A percentile compares a stretch with the other conserved stretches of the same genome.
phyloP scores from a whole-genome alignment of 2,113 vertebrate genomes.

The Pachyramphus minor region DNA sequence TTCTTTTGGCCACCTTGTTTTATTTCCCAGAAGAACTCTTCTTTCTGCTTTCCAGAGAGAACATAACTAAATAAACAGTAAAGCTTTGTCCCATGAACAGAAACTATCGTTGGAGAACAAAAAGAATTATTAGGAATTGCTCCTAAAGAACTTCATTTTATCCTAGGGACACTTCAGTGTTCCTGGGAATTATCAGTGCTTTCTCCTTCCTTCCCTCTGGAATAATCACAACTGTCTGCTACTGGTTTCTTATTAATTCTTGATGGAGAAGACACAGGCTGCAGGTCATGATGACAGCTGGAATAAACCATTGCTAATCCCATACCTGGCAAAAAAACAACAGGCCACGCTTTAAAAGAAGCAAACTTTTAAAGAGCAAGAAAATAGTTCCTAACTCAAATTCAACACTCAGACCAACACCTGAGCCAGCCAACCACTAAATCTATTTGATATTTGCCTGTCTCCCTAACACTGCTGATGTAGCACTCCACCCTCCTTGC shows the following conservation, averaged over 20 bases:
- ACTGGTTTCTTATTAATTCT: neutral
- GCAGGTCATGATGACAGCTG: neutral
- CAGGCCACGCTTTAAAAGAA: neutral
- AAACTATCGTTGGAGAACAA: neutral
- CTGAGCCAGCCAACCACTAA: neutral
- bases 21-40: neutral
- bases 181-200: neutral
- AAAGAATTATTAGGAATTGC: neutral
- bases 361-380: neutral
- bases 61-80: neutral
- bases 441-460: neutral
- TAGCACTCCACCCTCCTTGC: neutral
- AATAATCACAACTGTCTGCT: neutral
- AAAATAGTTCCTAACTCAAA: neutral
- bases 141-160: neutral
- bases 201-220: neutral
- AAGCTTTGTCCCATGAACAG: neutral
- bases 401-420: neutral
- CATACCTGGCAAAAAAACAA: neutral
- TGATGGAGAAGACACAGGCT: neutral
- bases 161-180: neutral
- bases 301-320: neutral
- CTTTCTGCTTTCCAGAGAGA: neutral
- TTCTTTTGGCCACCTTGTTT: neutral
- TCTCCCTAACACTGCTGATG: neutral